Percentiles rank a stretch among this genome's conserved stretches.
These are phyloP conservation scores for Eulimnadia texana DNA, from an alignment of 1,140 invertebrate species.

Conservation along the genomic window DNA sequence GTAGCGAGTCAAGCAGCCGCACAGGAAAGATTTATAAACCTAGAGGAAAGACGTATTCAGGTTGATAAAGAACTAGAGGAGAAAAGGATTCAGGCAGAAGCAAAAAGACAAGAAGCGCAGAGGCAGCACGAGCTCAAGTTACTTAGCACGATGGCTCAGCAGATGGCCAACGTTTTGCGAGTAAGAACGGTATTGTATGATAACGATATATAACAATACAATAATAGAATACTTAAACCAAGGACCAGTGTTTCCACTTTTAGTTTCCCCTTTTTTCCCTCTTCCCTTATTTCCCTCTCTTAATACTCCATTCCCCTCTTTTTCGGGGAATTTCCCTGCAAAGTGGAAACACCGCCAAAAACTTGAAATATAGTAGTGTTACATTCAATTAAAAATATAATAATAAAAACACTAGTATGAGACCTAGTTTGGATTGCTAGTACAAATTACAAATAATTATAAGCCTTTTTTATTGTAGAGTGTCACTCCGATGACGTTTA, in stretches of 20 bases:
- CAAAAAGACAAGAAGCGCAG: constrained; percentile 11
- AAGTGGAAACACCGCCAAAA: no score
- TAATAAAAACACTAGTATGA: neutral
- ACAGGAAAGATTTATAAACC: constrained; percentile 11
- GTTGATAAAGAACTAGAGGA: constrained; percentile 14
- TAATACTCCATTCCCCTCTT: no score
- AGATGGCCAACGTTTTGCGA: constrained; percentile 13
- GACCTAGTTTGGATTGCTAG: neutral
- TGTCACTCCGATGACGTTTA: constrained; percentile 3
- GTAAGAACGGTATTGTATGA: neutral
- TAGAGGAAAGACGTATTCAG: constrained; percentile 8
- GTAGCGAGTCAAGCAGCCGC: constrained; percentile 8
- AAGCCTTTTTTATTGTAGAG: neutral
- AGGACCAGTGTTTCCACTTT: no score
- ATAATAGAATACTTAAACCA: no score
- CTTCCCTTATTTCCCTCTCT: no score
- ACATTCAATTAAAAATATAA: neutral
- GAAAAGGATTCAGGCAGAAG: constrained; percentile 13
- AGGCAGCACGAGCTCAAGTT: constrained; percentile 10
- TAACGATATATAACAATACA: no score
- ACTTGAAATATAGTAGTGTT: no score
- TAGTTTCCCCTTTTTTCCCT: no score
- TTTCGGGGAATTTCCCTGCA: no score
- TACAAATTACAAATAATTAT: no score
- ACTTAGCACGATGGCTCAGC: constrained; percentile 14